A percentile compares a stretch with the other conserved stretches of the same genome.
Conservation (phyloP, 1,140 invertebrate genomes). For the Pseudomyrmex concolor region DNA sequence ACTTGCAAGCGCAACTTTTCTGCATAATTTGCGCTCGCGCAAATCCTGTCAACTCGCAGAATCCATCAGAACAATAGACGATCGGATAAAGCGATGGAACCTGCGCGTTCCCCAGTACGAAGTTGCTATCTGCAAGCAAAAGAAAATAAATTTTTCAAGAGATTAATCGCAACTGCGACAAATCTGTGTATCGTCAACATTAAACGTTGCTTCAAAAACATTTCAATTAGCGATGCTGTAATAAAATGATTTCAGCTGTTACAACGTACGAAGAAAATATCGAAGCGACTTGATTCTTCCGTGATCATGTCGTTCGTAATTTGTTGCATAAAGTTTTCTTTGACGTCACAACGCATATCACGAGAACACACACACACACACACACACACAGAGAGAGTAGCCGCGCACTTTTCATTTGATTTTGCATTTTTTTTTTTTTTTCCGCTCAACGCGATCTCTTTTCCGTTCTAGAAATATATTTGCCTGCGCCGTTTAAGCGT, state of each 20-base stretch:
- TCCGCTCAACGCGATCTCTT: background rate
- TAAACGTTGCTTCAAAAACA: too few relatives aligned
- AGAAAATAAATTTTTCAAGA: conserved; percentile 45
- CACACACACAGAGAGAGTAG: too few relatives aligned
- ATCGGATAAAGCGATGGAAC: conserved; percentile 95
- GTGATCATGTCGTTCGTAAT: background rate
- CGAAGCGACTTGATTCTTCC: background rate
- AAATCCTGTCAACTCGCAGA: conserved; percentile 98
- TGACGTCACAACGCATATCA: background rate
- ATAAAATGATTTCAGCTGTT: too few relatives aligned
- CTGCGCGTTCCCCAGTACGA: conserved; percentile 98
- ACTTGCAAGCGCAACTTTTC: conserved; percentile 98
- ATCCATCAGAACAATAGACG: conserved; percentile 99
- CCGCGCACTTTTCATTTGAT: background rate
- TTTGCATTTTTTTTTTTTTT: background rate
- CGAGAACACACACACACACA: too few relatives aligned
- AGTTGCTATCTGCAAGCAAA: conserved; percentile 96
- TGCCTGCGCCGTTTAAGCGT: background rate
- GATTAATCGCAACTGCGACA: background rate
- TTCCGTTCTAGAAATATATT: conserved; percentile 1
- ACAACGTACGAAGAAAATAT: background rate
- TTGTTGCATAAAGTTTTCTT: background rate
- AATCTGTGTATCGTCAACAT: too few relatives aligned
- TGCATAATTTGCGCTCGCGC: conserved; percentile 98
- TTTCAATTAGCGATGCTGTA: too few relatives aligned